Conservation (phyloP, 2,888 invertebrate genomes). For the Mechanitis messenoides region DNA sequence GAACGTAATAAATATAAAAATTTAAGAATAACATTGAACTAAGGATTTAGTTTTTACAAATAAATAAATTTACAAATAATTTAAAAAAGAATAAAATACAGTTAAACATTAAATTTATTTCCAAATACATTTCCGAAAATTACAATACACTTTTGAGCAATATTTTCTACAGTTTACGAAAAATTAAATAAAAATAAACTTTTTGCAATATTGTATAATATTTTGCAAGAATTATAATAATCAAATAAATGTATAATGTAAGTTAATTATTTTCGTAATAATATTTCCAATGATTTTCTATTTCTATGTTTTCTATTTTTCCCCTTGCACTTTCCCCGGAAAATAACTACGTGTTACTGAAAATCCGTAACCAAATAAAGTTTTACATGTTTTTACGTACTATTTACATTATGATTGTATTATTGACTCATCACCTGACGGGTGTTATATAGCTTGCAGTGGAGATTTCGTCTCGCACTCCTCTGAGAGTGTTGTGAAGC, state of each 20-base stretch:
- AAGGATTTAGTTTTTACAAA: neutral
- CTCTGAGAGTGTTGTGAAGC: slow-evolving; percentile 56
- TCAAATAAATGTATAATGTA: too few species aligned
- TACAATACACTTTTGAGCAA: too few species aligned
- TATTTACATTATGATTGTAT: slow-evolving; percentile 63
- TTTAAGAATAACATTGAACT: neutral
- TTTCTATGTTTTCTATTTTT: too few species aligned
- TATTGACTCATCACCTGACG: slow-evolving; percentile 54
- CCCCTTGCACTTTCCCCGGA: slow-evolving; percentile 24
- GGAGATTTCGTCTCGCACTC: slow-evolving; percentile 52
- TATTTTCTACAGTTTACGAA: too few species aligned
- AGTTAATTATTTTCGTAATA: too few species aligned
- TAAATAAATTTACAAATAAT: too few species aligned
- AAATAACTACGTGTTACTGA: slow-evolving; percentile 37
- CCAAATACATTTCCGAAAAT: too few species aligned
- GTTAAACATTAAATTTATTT: neutral
- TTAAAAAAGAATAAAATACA: neutral
- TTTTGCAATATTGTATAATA: too few species aligned
- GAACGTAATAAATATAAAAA: neutral
- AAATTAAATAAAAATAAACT: too few species aligned
- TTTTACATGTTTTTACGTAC: slow-evolving; percentile 59
- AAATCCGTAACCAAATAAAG: slow-evolving; percentile 62
- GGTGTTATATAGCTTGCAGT: slow-evolving; percentile 52
- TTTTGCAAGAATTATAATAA: too few species aligned
- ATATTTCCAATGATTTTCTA: too few species aligned